phyloP scores from a whole-genome alignment of 2,888 invertebrate species.

The Congeria kusceri region DNA sequence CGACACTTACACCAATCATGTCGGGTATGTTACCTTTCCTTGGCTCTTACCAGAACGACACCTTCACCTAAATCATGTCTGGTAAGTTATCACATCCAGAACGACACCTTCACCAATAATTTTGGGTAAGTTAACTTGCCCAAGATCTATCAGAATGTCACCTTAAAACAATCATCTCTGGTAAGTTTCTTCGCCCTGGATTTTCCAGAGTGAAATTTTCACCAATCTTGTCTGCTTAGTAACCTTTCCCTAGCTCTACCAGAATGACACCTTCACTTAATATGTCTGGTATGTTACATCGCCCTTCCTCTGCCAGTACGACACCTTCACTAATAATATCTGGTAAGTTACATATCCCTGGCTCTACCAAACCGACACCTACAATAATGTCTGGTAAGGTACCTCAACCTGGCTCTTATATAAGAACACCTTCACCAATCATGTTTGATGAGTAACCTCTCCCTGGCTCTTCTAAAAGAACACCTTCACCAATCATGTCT shows the following conservation, averaged over 20 bases:
- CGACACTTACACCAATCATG: slow-evolving; percentile 88
- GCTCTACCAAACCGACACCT: slow-evolving; percentile 89
- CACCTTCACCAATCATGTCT: too few species aligned
- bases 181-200: slow-evolving; percentile 90
- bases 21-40: slow-evolving; percentile 89
- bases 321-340: slow-evolving; percentile 88
- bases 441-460: too few species aligned
- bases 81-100: too few species aligned
- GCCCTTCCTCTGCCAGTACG: slow-evolving; percentile 94
- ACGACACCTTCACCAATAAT: too few species aligned
- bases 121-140: slow-evolving; percentile 91
- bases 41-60: too few species aligned
- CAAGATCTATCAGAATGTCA: slow-evolving; percentile 92
- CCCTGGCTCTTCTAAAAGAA: too few species aligned
- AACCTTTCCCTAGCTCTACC: slow-evolving; percentile 91
- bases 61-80: too few species aligned
- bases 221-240: slow-evolving; percentile 95
- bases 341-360: slow-evolving; percentile 88
- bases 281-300: slow-evolving; percentile 87
- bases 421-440: too few species aligned
- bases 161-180: slow-evolving; percentile 85
- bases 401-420: too few species aligned
- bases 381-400: slow-evolving; percentile 95
- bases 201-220: slow-evolving; percentile 90
- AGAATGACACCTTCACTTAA: slow-evolving; percentile 89